phyloP scores from a whole-genome alignment of 2,888 invertebrate species.

The Aporophyla nigra region DNA sequence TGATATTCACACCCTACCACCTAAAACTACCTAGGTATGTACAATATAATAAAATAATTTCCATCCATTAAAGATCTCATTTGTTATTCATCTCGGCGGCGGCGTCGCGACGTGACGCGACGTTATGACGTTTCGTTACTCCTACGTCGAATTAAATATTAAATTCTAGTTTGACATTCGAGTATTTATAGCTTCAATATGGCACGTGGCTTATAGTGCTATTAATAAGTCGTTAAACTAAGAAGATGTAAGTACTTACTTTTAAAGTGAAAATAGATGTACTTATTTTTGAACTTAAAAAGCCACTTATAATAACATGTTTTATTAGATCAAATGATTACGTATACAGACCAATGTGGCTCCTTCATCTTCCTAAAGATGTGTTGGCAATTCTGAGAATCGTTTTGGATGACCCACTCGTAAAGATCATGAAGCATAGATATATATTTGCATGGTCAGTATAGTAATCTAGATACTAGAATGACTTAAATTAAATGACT shows the following conservation, averaged over 20 bases:
- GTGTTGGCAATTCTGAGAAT: no score
- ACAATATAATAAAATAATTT: slow-evolving; percentile 49
- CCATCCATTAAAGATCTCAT: slow-evolving; percentile 48
- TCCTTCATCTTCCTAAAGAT: not conserved
- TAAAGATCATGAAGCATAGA: no score
- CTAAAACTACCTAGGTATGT: not conserved
- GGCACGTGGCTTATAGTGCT: slow-evolving; percentile 10
- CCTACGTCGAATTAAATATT: slow-evolving; percentile 62
- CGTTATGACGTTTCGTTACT: slow-evolving; percentile 59
- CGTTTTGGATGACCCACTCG: not conserved
- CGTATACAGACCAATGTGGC: not conserved
- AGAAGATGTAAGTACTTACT: not conserved
- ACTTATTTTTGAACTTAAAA: not conserved
- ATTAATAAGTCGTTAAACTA: slow-evolving; percentile 8
- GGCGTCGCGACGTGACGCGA: slow-evolving; percentile 43
- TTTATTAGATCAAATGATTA: not conserved
- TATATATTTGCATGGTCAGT: no score
- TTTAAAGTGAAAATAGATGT: no score
- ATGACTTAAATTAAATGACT: no score
- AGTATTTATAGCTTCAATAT: slow-evolving; percentile 54
- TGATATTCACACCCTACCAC: slow-evolving; percentile 1
- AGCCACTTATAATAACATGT: not conserved
- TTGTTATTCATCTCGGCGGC: slow-evolving; percentile 63
- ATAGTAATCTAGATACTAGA: no score
- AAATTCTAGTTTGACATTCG: slow-evolving; percentile 66